A percentile compares a stretch with the other conserved stretches of the same genome.
Conservation (phyloP, 1,140 invertebrate genomes). For the Dufourea novaeangliae region DNA sequence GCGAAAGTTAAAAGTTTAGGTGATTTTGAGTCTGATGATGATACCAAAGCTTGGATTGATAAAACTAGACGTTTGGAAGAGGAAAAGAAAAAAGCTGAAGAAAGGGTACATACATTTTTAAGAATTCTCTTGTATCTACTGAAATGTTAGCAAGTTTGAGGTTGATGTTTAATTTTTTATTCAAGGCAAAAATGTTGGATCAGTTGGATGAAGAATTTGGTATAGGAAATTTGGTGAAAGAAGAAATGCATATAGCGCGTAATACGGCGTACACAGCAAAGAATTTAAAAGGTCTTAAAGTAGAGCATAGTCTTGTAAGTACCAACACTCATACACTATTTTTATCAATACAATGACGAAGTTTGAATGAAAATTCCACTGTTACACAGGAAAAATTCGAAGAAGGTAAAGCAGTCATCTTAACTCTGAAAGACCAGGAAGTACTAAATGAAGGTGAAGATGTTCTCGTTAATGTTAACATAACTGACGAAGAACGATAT, state of each 20-base stretch:
- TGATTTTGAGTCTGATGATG: slow-evolving; percentile 89
- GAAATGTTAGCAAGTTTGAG: not conserved
- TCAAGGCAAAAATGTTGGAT: slow-evolving; percentile 93
- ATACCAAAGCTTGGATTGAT: slow-evolving; percentile 90
- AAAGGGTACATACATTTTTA: slow-evolving; percentile 85
- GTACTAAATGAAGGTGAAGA: slow-evolving; percentile 94
- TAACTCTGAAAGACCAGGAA: slow-evolving; percentile 96
- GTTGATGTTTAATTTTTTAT: slow-evolving; percentile 27
- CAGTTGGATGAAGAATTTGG: slow-evolving; percentile 98
- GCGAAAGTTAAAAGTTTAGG: slow-evolving; percentile 86
- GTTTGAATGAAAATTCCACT: not conserved
- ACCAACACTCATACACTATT: not conserved
- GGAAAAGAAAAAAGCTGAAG: slow-evolving; percentile 93
- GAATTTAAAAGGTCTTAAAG: slow-evolving; percentile 91
- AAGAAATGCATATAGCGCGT: slow-evolving; percentile 87
- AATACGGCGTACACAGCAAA: slow-evolving; percentile 85
- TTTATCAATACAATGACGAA: not conserved
- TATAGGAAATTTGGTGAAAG: slow-evolving; percentile 90
- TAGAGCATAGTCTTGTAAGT: slow-evolving; percentile 91
- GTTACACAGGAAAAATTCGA: slow-evolving; percentile 84
- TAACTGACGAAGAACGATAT: slow-evolving; percentile 95
- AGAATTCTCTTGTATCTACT: not conserved
- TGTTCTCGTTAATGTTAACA: slow-evolving; percentile 97
- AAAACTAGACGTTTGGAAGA: slow-evolving; percentile 89
- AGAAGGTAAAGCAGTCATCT: slow-evolving; percentile 92